Evolutionary conservation across 2,797 vertebrate genomes (phyloP).

Genomic region (Nannoperca obscura): DNA sequence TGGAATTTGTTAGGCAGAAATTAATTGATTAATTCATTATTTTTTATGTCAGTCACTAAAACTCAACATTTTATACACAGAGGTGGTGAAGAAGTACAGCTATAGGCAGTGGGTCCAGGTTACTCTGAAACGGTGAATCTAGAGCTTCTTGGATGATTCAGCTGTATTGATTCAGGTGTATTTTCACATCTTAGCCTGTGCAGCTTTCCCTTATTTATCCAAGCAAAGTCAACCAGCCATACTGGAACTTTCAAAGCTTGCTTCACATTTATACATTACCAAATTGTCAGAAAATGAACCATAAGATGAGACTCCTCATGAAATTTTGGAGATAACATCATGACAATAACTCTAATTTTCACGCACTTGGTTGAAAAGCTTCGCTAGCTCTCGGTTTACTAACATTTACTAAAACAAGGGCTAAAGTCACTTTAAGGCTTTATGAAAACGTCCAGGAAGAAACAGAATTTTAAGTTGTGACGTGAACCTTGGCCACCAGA

Average conservation of each 20-base stretch:
- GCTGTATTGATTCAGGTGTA: slow-evolving; percentile 48
- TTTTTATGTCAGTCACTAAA: background rate
- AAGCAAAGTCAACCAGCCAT: background rate
- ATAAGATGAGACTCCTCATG: background rate
- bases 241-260: slow-evolving; percentile 1
- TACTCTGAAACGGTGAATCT: slow-evolving; percentile 12
- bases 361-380: background rate
- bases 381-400: background rate
- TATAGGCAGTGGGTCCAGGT: background rate
- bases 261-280: background rate
- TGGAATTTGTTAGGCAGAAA: background rate
- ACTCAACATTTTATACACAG: background rate
- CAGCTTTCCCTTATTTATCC: slow-evolving; percentile 15
- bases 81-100: background rate
- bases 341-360: slow-evolving; percentile 6
- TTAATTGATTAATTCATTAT: background rate
- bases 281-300: background rate
- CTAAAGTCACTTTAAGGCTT: background rate
- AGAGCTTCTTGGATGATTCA: slow-evolving; percentile 52
- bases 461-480: background rate
- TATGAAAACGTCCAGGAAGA: background rate
- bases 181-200: slow-evolving; percentile 49
- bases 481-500: background rate
- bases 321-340: background rate
- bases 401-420: background rate